Evolutionary conservation across 2,113 vertebrate genomes (phyloP).

Genomic region (Heterocephalus glaber): DNA sequence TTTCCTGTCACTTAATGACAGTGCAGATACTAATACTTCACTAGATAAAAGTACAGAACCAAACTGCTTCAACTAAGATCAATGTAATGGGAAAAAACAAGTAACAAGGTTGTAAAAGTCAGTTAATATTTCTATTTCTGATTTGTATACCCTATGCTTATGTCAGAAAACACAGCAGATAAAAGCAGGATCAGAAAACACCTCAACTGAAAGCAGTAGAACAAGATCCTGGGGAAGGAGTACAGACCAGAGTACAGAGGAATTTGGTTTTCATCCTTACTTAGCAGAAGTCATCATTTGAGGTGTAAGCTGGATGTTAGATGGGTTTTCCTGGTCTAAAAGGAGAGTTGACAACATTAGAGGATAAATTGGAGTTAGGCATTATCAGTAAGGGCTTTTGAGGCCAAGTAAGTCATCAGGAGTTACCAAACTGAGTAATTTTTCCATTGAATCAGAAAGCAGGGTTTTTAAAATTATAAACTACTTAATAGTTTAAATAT

Average conservation of each 20-base stretch:
- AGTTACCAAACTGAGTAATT: background rate
- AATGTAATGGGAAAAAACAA: background rate
- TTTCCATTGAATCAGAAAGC: background rate
- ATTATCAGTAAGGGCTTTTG: background rate
- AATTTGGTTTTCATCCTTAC: background rate
- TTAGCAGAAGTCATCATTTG: background rate
- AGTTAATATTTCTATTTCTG: slow-evolving; percentile 27
- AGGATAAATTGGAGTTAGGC: background rate
- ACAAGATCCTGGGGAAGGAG: background rate
- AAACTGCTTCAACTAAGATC: background rate
- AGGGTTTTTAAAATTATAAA: slow-evolving; percentile 24
- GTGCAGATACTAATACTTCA: background rate
- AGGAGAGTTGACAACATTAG: background rate
- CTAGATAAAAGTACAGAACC: background rate
- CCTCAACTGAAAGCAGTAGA: background rate
- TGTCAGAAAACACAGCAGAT: background rate
- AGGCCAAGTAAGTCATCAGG: background rate
- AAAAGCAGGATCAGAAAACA: background rate
- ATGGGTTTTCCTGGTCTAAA: background rate
- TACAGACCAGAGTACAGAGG: background rate
- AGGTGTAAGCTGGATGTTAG: background rate
- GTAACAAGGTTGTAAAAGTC: background rate
- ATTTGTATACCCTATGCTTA: background rate
- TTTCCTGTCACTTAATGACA: background rate
- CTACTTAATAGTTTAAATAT: slow-evolving; percentile 41